Conservation (phyloP, 2,888 invertebrate species). For the Iphiclides podalirius region DNA sequence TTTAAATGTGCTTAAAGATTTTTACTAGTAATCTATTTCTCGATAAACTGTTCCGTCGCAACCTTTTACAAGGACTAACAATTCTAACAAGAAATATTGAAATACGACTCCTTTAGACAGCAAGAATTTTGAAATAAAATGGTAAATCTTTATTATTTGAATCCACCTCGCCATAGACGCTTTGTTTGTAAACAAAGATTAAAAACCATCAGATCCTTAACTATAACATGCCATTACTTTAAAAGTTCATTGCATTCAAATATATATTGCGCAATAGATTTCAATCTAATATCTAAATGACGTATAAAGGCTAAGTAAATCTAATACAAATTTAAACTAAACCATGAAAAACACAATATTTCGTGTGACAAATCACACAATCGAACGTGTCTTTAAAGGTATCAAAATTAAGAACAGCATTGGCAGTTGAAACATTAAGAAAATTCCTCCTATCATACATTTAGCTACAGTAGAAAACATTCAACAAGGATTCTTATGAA, state of each 20-base stretch:
- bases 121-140: too few relatives aligned
- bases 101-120: too few relatives aligned
- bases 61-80: too few relatives aligned
- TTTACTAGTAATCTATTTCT: too few relatives aligned
- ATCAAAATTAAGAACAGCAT: conserved; percentile 12
- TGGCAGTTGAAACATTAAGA: conserved; percentile 31
- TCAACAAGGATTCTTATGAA: conserved; percentile 46
- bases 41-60: too few relatives aligned
- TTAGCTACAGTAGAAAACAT: conserved; percentile 53
- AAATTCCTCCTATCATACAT: conserved; percentile 26
- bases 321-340: neutral
- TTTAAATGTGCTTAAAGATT: neutral
- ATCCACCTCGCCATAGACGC: too few relatives aligned
- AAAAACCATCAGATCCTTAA: too few relatives aligned
- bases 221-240: too few relatives aligned
- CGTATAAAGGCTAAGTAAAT: neutral
- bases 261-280: neutral
- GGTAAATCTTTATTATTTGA: too few relatives aligned
- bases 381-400: neutral
- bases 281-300: neutral
- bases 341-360: neutral
- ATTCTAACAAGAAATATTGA: too few relatives aligned
- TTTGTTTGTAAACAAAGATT: too few relatives aligned
- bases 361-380: neutral
- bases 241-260: too few relatives aligned